A percentile compares a stretch with the other conserved stretches of the same genome.
Evolutionary conservation across 1,140 invertebrate genomes (phyloP).

Genomic region (Aphis gossypii): DNA sequence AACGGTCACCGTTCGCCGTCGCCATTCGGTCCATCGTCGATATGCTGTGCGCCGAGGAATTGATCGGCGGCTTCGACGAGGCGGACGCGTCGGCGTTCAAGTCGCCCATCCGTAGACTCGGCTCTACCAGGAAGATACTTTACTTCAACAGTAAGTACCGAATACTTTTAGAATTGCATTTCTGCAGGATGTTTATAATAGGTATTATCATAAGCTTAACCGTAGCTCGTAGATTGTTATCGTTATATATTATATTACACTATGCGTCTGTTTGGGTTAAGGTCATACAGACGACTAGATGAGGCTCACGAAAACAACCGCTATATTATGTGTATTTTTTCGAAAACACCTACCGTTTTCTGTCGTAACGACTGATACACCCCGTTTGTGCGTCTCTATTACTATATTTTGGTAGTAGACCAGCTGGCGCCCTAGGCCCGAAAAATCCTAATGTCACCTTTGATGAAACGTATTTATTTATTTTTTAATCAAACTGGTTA

Average conservation of each 20-base stretch:
- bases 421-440: not conserved
- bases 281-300: not conserved
- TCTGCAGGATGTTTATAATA: not conserved
- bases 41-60: slow-evolving; percentile 50
- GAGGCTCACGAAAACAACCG: not conserved
- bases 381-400: not conserved
- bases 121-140: slow-evolving; percentile 78
- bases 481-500: not conserved
- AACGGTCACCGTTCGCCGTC: too few species aligned
- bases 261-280: not conserved
- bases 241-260: not conserved
- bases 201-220: not conserved
- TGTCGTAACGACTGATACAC: not conserved
- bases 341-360: not conserved
- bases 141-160: slow-evolving; percentile 79
- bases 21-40: slow-evolving; percentile 26
- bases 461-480: not conserved
- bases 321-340: not conserved
- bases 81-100: slow-evolving; percentile 71
- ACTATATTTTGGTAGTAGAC: not conserved
- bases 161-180: not conserved
- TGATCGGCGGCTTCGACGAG: slow-evolving; percentile 66
- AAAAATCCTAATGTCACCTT: not conserved
- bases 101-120: slow-evolving; percentile 78
- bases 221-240: not conserved